These are phyloP conservation scores for Antigone vipio DNA, from an alignment of 2,113 vertebrate species.

Conservation along the genomic window DNA sequence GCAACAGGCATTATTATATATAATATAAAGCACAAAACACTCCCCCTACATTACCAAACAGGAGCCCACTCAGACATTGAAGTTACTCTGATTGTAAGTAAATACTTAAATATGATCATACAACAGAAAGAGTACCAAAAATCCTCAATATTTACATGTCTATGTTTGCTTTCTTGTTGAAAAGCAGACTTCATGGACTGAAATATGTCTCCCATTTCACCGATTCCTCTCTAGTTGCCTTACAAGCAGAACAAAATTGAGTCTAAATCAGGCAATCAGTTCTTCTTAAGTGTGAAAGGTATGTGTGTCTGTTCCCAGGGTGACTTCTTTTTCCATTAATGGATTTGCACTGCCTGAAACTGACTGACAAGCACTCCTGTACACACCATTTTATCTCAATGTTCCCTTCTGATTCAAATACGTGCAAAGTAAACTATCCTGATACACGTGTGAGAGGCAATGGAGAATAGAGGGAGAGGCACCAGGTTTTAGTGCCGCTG, in stretches of 20 bases:
- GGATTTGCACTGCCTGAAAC: background rate
- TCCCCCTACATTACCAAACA: fast-evolving
- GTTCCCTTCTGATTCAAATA: background rate
- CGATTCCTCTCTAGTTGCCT: background rate
- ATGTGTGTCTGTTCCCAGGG: background rate
- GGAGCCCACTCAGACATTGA: background rate
- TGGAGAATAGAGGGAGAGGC: background rate
- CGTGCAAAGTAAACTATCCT: background rate
- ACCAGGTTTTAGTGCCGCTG: background rate
- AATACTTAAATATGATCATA: background rate
- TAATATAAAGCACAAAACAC: background rate
- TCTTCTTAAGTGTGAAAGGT: background rate
- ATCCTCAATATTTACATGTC: background rate
- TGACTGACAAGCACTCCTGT: background rate
- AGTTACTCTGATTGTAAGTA: background rate
- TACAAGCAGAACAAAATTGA: background rate
- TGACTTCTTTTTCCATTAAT: background rate
- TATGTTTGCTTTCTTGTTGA: background rate
- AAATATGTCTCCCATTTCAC: background rate
- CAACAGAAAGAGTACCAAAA: background rate
- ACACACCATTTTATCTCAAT: background rate
- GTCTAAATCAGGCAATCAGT: background rate
- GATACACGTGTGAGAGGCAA: background rate
- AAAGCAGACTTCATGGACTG: background rate
- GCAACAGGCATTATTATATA: background rate